Base-by-base conservation (phyloP, 2,113 vertebrate species). In the Oreochromis niloticus region DNA sequence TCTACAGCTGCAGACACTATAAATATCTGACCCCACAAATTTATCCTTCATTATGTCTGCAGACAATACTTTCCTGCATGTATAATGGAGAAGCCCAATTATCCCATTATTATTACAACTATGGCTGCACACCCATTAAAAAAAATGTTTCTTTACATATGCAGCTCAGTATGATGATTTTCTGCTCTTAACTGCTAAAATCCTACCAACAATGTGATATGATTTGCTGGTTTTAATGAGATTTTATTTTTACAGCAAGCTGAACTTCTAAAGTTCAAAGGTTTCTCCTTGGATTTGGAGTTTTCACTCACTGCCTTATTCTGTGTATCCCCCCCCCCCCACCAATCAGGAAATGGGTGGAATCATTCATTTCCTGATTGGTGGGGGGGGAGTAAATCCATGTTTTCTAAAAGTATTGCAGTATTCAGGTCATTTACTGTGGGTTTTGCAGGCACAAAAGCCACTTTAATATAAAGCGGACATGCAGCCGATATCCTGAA, bases 401-500 rank as follows among this genome's bases (percentile, higher is more conserved):
- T 17, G 8, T 75, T 48, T 48, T 75, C 6, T 48, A 48, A 43
- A 73, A 16, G n/a, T 2, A 27, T 71, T 8, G 39, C 22, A 27
- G 22, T 27, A 73, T 43, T 71, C n/a, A 43, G 13, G 36, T 6
- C 39, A 46, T 73, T 73, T 73, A 73, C 13, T 43, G n/a, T 5
- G 0, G n/a, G n/a, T 43, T 73, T 71, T 24, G 39, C 66, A 27
- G 27, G 27, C 27, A 27, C 27, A 27, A 27, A 27, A 1, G 27
- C 27, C 27, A 27, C 27, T 27, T 27, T 27, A 27, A 27, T 27
- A 27, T 27, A 27, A 27, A 27, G 27, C 27, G 27, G 27, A 27
- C 27, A 73, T 48, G 22, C 43, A 75, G 0, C 6, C 2, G 0
- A 5, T 48, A 30, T 75, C 41, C 71, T 19, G 24, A 48, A 30